Evolutionary conservation across 2,113 vertebrate genomes (phyloP), one percentile per base, ranked within the genome.

Genomic region (Notothenia coriiceps): DNA sequence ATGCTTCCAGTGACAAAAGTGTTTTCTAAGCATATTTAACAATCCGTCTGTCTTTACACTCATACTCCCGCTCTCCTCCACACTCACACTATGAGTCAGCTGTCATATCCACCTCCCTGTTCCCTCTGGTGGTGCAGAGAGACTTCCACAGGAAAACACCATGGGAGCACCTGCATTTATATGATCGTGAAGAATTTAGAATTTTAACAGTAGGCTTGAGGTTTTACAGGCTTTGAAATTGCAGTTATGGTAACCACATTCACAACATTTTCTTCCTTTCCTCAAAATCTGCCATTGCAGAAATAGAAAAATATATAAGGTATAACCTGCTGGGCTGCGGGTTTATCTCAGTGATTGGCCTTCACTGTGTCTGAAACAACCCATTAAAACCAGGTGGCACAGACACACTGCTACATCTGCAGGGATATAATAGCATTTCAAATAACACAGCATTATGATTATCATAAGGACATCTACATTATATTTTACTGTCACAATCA

Each of bases 1-100:
- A 60, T 70, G 18, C 33, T 12, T 40, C 65, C 33, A 59, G 49
- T 62, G 75, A 52, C 13, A 68, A 44, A 75, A 82, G 49, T 75
- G 79, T 81, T 85, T 65, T 61, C 60, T 51, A 51, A 75, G 70
- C 70, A 71, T 69, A 57, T 82, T 78, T 74, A 66, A 79, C 59
- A 15, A 35, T 22, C 25, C 2, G 0, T 20, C 56, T 74, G 44
- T 14, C 33, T 67, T 74, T 46, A 15, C 54, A 57, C 63, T 63
- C 46, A 12, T 29, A 29, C 29, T 29, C 29, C 29, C 29, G 3
- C 29, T 29, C 29, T 29, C 3, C 29, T 29, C 29, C 29, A 29
- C 3, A 29, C 29, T 29, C 29, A 29, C 57, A 54, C 74, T 68
- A 57, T 40, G 64, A 60, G 8, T 77, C 74, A 51, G 67, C 60